Percentiles rank a stretch among this genome's conserved stretches.
phyloP scores from a whole-genome alignment of 2,888 invertebrate genomes.

The Drepanosiphum platanoidis region DNA sequence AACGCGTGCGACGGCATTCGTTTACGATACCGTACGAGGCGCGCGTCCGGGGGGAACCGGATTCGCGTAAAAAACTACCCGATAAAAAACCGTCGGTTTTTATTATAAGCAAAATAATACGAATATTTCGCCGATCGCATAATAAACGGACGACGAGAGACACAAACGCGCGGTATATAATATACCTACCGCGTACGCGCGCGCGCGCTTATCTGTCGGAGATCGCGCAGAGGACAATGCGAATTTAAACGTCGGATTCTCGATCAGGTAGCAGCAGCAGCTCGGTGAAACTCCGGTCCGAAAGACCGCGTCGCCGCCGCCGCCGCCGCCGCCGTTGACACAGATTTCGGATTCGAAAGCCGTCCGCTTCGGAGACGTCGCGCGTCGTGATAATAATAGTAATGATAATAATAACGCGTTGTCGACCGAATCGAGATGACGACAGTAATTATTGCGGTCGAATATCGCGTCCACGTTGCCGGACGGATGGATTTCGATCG shows the following conservation, averaged over 20 bases:
- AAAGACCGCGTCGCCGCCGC: constrained; percentile 9
- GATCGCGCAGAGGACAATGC: constrained; percentile 29
- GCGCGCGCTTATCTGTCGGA: constrained; percentile 16
- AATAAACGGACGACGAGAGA: background rate
- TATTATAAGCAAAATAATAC: background rate
- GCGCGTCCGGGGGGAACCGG: background rate
- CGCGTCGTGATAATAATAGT: too few species aligned
- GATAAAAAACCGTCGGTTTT: background rate
- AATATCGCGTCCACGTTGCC: too few species aligned
- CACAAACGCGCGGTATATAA: background rate
- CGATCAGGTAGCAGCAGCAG: too few species aligned
- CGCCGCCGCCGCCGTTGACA: constrained; percentile 26
- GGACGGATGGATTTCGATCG: too few species aligned
- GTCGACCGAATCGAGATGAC: too few species aligned
- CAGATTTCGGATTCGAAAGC: constrained; percentile 39
- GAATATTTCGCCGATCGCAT: constrained; percentile 8
- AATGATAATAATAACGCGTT: too few species aligned
- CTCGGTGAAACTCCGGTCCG: constrained; percentile 19
- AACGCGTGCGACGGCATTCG: constrained; percentile 17
- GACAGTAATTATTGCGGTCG: too few species aligned
- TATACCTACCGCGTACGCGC: background rate
- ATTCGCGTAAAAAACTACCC: background rate
- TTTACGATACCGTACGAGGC: background rate
- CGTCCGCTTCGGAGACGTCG: too few species aligned
- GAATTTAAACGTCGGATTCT: background rate